Conservation (phyloP, 2,113 vertebrate genomes). For the Donacobius atricapilla region DNA sequence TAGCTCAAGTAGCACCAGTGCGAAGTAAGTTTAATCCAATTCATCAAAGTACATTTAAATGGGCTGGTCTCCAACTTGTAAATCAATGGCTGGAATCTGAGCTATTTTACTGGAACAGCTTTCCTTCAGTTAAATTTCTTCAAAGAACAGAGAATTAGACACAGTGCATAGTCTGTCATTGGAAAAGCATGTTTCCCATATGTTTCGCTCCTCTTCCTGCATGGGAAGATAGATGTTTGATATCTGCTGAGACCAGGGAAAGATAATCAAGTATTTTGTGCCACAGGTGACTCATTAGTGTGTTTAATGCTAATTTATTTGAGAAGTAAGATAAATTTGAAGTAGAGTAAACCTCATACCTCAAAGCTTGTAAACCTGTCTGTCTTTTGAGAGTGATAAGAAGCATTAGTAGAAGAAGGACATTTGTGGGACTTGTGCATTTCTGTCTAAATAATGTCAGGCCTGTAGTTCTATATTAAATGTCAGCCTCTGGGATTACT, state of each 20-base stretch:
- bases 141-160: not conserved
- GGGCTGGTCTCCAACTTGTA: not conserved
- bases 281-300: not conserved
- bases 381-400: not conserved
- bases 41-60: slow-evolving; percentile 37
- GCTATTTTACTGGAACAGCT: not conserved
- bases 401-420: not conserved
- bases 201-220: not conserved
- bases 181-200: not conserved
- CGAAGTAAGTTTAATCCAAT: slow-evolving; percentile 41
- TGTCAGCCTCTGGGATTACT: not conserved
- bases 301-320: not conserved
- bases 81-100: not conserved
- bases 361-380: not conserved
- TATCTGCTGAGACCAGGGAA: not conserved
- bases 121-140: not conserved
- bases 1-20: slow-evolving; percentile 50
- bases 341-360: not conserved
- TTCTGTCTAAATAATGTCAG: not conserved
- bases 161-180: not conserved
- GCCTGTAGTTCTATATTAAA: not conserved
- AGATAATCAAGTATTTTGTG: not conserved
- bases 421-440: not conserved
- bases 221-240: not conserved
- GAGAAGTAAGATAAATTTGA: not conserved